Evolutionary conservation across 2,113 vertebrate species (phyloP).

Genomic region (Crocuta crocuta): DNA sequence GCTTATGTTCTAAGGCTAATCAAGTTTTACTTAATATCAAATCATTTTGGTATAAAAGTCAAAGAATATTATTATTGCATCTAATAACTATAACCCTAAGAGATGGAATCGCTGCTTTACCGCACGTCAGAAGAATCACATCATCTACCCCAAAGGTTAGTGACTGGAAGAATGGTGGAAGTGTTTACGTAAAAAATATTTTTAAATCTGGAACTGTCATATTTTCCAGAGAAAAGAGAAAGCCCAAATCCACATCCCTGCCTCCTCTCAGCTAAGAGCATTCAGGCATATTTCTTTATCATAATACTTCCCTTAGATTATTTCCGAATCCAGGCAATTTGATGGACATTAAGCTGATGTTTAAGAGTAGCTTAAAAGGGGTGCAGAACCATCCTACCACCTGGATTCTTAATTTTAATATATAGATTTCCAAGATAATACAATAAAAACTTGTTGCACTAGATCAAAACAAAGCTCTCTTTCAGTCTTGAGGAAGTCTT

Average conservation of each 20-base stretch:
- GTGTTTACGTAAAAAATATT: not conserved
- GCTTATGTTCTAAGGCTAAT: not conserved
- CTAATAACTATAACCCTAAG: not conserved
- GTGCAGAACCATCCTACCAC: not conserved
- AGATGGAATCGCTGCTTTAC: not conserved
- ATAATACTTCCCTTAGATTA: not conserved
- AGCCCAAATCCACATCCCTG: not conserved
- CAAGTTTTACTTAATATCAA: not conserved
- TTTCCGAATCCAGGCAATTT: conserved; percentile 21
- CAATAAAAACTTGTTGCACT: not conserved
- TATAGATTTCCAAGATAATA: not conserved
- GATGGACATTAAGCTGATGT: not conserved
- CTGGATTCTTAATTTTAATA: conserved; percentile 12
- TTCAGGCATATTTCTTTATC: not conserved
- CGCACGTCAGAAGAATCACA: not conserved
- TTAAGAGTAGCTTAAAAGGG: not conserved
- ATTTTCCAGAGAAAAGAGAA: not conserved
- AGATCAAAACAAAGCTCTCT: not conserved
- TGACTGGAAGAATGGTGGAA: not conserved
- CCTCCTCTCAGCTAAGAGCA: not conserved
- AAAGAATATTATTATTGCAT: not conserved
- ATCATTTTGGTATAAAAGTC: not conserved
- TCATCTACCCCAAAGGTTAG: not conserved
- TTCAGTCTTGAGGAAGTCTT: not conserved
- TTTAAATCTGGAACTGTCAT: not conserved